Conservation (phyloP, 2,113 vertebrate genomes). For the Lamprologus lemairii region DNA sequence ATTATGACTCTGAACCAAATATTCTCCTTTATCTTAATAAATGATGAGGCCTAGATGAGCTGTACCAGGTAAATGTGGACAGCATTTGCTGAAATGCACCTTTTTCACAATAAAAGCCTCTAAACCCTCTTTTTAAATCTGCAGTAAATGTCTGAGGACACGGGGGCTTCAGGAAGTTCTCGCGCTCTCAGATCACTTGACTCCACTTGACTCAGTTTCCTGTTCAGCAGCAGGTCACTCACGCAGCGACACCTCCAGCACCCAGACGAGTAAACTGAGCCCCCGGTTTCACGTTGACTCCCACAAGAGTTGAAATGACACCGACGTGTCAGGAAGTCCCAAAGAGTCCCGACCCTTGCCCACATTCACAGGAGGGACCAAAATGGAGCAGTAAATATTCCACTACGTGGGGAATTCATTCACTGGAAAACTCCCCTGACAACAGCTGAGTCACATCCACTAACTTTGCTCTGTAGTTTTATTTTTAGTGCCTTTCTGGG, state of each 20-base stretch:
- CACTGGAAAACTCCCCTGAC: neutral
- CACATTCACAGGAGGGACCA: neutral
- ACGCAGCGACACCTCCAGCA: neutral
- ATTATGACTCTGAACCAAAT: rapidly evolving
- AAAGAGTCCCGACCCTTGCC: rapidly evolving
- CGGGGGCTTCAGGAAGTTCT: neutral
- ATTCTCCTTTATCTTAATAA: neutral
- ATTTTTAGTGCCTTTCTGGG: neutral
- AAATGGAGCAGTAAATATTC: neutral
- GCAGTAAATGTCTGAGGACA: neutral
- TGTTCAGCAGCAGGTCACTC: neutral
- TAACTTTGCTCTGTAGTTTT: neutral
- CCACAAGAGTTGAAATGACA: neutral
- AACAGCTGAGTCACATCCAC: neutral
- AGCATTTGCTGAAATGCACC: neutral
- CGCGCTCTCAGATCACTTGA: neutral
- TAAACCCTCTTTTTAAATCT: neutral
- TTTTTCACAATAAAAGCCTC: neutral
- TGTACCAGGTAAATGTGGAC: neutral
- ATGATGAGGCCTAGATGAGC: neutral
- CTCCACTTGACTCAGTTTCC: neutral
- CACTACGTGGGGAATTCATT: neutral
- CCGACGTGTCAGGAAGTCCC: neutral
- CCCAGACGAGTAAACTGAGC: neutral
- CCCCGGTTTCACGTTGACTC: neutral